Conservation (phyloP, 2,797 vertebrate genomes). For the Diglossa cyanea region DNA sequence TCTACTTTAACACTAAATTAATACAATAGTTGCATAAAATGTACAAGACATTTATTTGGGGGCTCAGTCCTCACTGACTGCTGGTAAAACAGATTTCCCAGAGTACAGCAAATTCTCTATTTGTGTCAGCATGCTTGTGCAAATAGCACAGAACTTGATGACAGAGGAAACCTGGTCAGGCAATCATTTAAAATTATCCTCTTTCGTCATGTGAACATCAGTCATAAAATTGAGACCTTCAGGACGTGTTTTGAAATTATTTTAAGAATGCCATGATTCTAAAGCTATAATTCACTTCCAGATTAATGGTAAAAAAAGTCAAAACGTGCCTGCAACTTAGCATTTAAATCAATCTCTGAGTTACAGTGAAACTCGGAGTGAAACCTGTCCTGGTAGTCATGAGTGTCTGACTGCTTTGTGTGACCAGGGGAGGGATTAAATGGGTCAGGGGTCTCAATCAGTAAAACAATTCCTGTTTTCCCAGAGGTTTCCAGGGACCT, state of each 20-base stretch:
- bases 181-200: background rate
- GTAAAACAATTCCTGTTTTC: background rate
- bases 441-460: background rate
- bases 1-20: conserved; percentile 1
- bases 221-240: background rate
- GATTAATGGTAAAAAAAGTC: background rate
- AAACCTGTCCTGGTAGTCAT: background rate
- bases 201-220: background rate
- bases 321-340: background rate
- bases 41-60: background rate
- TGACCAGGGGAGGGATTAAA: background rate
- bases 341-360: background rate
- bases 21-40: background rate
- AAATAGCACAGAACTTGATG: background rate
- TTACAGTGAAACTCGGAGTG: background rate
- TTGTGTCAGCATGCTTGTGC: background rate
- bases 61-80: background rate
- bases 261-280: background rate
- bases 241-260: background rate
- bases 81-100: background rate
- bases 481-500: background rate
- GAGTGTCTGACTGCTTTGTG: background rate
- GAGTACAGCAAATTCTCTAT: background rate
- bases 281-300: background rate
- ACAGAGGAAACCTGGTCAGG: background rate